Evolutionary conservation across 2,113 vertebrate species (phyloP), one percentile per base, ranked within the genome.

Genomic region (Mobula birostris): DNA sequence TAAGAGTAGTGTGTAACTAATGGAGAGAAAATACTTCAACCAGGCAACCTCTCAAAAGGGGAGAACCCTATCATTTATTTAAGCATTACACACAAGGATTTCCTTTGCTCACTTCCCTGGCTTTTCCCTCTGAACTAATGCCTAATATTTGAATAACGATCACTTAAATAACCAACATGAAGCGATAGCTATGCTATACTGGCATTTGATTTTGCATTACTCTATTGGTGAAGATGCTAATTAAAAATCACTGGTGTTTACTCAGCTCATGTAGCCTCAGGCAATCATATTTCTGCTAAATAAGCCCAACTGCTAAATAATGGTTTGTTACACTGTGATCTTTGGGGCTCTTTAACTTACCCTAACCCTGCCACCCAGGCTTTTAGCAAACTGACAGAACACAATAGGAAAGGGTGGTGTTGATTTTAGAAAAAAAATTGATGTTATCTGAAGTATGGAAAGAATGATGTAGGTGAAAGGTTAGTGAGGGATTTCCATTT

Each of bases 21-120:
- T 56, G 83, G 83, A 88, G 83, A 88, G 83, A 88, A 88, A 88
- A 88, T 87, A 88, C 82, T 85, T 85, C 27, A 88, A 88, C 58
- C 83, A 88, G 29, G 29, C 29, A 61, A 88, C 83, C 83, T 88
- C 83, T 56, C 58, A 88, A 88, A 27, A 29, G 58, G 58, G 83
- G 6, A 88, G 58, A 87, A n/a, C 56, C 58, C 83, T 88, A 58
- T 88, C 61, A 88, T 88, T 88, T 88, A 88, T 88, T 63, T 63
- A 88, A 88, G 61, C 61, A 63, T 88, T 61, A 58, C 58, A 63
- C 29, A 58, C 61, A 63, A 88, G 83, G 83, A 58, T 88, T 88
- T 88, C 56, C 58, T 88, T 63, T 29, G 58, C 58, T 63, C 58
- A 88, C 1, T 88, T 48, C 21, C 48, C 21, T 85, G 82, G 48